These are phyloP conservation scores for Orthosia gracilis DNA, from an alignment of 2,888 invertebrate species.

Conservation along the genomic window DNA sequence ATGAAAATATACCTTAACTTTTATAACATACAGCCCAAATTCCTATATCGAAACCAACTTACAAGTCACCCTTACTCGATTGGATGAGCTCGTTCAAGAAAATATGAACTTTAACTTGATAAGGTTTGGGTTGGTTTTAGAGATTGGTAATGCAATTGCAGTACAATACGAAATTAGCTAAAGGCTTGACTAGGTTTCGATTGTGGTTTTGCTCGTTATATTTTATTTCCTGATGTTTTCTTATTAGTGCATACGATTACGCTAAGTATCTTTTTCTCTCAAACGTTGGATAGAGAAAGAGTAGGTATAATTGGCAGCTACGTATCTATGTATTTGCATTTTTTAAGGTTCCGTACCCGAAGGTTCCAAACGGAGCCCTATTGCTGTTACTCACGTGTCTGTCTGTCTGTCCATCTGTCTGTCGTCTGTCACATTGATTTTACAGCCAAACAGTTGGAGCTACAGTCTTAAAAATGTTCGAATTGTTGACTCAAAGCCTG, in stretches of 20 bases:
- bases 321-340: neutral
- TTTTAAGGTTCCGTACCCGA: too few species aligned
- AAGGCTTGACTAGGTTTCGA: constrained; percentile 40
- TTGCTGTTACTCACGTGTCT: too few species aligned
- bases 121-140: neutral
- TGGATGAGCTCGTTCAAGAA: neutral
- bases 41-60: neutral
- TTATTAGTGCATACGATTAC: neutral
- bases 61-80: constrained; percentile 42
- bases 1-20: constrained; percentile 2
- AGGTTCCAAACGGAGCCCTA: too few species aligned
- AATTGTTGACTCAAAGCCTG: too few species aligned
- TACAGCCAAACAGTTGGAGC: too few species aligned
- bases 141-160: constrained; percentile 30
- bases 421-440: too few species aligned
- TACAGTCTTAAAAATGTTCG: too few species aligned
- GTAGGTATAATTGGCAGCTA: too few species aligned
- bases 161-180: constrained; percentile 49
- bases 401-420: too few species aligned
- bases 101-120: constrained; percentile 21
- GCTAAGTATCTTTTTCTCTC: neutral
- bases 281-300: neutral
- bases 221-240: constrained; percentile 9
- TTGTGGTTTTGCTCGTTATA: constrained; percentile 39
- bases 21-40: neutral